Base-by-base conservation (phyloP, 2,113 vertebrate genomes). In the Anolis carolinensis region DNA sequence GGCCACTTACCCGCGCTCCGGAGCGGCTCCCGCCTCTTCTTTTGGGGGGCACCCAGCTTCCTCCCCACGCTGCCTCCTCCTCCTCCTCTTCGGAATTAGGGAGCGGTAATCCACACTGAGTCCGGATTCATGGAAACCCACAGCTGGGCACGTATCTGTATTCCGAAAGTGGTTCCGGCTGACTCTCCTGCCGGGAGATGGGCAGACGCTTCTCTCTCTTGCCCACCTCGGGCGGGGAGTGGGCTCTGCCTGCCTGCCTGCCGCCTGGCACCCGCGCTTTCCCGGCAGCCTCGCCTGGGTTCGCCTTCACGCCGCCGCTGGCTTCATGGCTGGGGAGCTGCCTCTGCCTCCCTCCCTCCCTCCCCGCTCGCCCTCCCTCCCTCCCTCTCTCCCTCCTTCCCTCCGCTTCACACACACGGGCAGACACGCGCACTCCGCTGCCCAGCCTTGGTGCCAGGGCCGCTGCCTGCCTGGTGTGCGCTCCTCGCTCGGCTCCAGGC, bases 251-350 rank as follows among this genome's bases (percentile, higher is more conserved):
- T 55, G 32, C 21, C 81, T 86, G 91, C 87, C 94, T 89, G 55
- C 91, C 25, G 75, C 87, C 94, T 92, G 93, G 90, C 94, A 94
- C 91, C 93, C 90, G 92, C 95, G 80, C n/a, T 91, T 92, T 91
- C 91, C 92, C 85, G 76, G 52, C 70, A 39, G 68, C 34, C 71
- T 63, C 16, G 32, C 63, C 27, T n/a, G 36, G 25, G 90, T 90
- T 79, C 74, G 52, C 81, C 77, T 32, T 89, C 86, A 39, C 86
- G 52, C 82, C 84, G 88, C 87, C 87, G 73, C 88, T 92, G 89
- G 91, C 92, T 95, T 73, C 86, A 34, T 2, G 85, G 90, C 88
- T 52, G 59, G 20, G 85, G 89, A 79, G 34, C 59, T 32, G 65
- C 68, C 9, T 8, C 1, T 20, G n/a, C 67, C 30, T 50, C 20